A percentile compares a stretch with the other conserved stretches of the same genome.
Conservation (phyloP, 2,113 vertebrate species). For the Procavia capensis region DNA sequence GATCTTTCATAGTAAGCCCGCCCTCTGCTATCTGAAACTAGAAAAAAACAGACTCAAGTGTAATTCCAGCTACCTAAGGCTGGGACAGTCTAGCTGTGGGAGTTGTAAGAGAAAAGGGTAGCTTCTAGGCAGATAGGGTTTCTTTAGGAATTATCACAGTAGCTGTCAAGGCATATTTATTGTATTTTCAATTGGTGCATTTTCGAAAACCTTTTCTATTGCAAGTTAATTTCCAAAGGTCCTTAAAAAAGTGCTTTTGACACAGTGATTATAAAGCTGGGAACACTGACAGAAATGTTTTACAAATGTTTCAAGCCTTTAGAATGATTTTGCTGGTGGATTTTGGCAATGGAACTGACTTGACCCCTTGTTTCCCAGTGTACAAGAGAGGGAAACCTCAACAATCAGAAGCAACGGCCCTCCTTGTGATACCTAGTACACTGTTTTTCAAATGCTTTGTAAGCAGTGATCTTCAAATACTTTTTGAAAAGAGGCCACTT, state of each 20-base stretch:
- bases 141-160: accelerated
- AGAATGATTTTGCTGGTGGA: neutral
- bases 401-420: no score
- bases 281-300: accelerated
- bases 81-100: accelerated
- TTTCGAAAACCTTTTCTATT: accelerated
- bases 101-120: neutral
- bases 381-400: no score
- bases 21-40: neutral
- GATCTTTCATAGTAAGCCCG: accelerated
- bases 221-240: accelerated
- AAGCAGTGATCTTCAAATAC: accelerated
- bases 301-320: accelerated
- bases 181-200: accelerated
- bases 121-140: accelerated
- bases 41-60: neutral
- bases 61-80: neutral
- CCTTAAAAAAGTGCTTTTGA: accelerated
- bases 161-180: accelerated
- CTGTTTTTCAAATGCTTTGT: no score
- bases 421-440: accelerated
- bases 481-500: neutral
- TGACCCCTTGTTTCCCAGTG: neutral
- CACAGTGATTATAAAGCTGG: accelerated
- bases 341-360: neutral